Percentiles rank a stretch among this genome's conserved stretches.
phyloP scores from a whole-genome alignment of 2,888 invertebrate species.

The Disparrhopalites patrizii region DNA sequence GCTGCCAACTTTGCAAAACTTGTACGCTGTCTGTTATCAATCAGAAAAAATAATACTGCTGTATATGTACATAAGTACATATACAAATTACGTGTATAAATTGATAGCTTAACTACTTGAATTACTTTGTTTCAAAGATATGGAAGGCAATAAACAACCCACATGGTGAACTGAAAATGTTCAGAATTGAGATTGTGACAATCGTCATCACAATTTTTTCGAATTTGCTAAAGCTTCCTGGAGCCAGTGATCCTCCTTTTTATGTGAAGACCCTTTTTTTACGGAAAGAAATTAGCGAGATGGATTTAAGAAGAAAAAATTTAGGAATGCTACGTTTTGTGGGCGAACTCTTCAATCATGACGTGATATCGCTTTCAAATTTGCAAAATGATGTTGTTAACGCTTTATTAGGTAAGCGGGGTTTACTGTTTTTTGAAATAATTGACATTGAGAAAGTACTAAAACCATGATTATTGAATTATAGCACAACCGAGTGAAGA shows the following conservation, averaged over 20 bases:
- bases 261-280: not conserved
- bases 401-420: conserved; percentile 8
- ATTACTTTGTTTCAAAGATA: no score
- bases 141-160: not conserved
- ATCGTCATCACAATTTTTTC: not conserved
- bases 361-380: not conserved
- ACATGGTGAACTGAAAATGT: not conserved
- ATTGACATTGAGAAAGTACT: no score
- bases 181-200: not conserved
- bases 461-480: no score
- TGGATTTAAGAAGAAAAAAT: conserved; percentile 2
- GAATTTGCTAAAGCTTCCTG: not conserved
- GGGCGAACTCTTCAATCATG: conserved; percentile 10
- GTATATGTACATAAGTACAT: no score
- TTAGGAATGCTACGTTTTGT: conserved; percentile 5
- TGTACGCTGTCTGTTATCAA: not conserved
- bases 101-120: not conserved
- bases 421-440: no score
- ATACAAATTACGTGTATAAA: no score
- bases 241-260: not conserved
- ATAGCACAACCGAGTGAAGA: not conserved
- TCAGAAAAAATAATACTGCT: no score
- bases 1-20: not conserved
- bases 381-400: conserved; percentile 1
- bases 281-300: not conserved